These are phyloP conservation scores for Heliconius charithonia DNA, from an alignment of 2,888 invertebrate species.

Conservation along the genomic window DNA sequence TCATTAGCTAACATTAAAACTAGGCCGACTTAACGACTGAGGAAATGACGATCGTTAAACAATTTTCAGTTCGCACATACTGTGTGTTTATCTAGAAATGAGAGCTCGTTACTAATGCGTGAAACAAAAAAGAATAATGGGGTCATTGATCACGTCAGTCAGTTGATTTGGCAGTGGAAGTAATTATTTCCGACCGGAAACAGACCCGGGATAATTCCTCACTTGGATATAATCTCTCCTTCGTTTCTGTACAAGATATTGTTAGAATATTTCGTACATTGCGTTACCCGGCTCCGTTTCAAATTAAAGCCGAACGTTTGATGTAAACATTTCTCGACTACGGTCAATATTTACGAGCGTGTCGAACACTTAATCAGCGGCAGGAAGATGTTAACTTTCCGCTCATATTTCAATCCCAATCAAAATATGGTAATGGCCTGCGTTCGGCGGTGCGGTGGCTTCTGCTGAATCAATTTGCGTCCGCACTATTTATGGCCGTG, in stretches of 20 bases:
- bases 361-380: slow-evolving; percentile 70
- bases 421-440: slow-evolving; percentile 76
- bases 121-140: slow-evolving; percentile 64
- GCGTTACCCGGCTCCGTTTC: slow-evolving; percentile 50
- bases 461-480: slow-evolving; percentile 76
- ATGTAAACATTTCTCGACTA: slow-evolving; percentile 60
- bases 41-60: slow-evolving; percentile 63
- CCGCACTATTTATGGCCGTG: slow-evolving; percentile 76
- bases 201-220: slow-evolving; percentile 54
- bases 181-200: slow-evolving; percentile 71
- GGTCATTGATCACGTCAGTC: slow-evolving; percentile 61
- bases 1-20: slow-evolving; percentile 28
- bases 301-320: slow-evolving; percentile 62
- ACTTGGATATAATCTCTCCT: slow-evolving; percentile 54
- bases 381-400: slow-evolving; percentile 70
- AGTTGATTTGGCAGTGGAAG: slow-evolving; percentile 50
- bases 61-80: slow-evolving; percentile 56
- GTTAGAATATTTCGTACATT: slow-evolving; percentile 42
- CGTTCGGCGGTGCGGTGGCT: slow-evolving; percentile 61
- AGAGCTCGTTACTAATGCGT: slow-evolving; percentile 57
- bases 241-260: slow-evolving; percentile 44
- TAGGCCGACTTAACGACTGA: slow-evolving; percentile 44
- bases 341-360: slow-evolving; percentile 65
- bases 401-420: slow-evolving; percentile 74
- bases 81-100: slow-evolving; percentile 55